Base-by-base conservation (phyloP, 2,797 vertebrate species). In the Mormyrus proboscirostris region DNA sequence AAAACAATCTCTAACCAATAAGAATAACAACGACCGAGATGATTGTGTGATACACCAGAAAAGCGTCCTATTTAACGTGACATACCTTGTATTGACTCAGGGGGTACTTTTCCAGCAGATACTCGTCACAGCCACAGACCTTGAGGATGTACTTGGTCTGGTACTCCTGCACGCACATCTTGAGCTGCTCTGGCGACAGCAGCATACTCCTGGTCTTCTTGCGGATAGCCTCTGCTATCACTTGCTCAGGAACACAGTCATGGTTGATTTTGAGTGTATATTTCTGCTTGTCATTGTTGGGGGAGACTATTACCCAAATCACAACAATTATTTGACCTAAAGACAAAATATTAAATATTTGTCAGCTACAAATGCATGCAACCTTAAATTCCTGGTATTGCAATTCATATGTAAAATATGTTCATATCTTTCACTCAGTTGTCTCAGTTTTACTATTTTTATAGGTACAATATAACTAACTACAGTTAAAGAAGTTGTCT, bases 131-230 rank as follows among this genome's bases (percentile, higher is more conserved):
- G 93, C 98, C 98, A 88, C 98, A 99, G 0, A 99, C 98, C 95
- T 99, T 99, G 91, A 99, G 96, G 94, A 99, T 99, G 91, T 99
- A 99, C 93, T 99, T 99, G 91, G 98, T 97, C 96, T 99, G 98
- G 94, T 99, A 99, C 90, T 99, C 98, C 94, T 98, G 96, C 89
- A 99, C 98, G 25, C 98, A 99, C 95, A 99, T 98, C 94, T 99
- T 99, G 10, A 99, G 95, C 95, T 99, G 98, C 92, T 99, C 98
- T 12, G 96, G 95, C 0, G 98, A 99, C 59, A 99, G 93, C 93
- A 99, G 94, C 98, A 99, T 99, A 92, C 98, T 99, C 92, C 98
- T 95, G 0, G 98, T 99, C 94, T 99, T 99, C 93, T 99, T 99
- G 90, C 98, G 96, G 93, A 99, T 99, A 92, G 98, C 98, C 95